Evolutionary conservation across 2,888 invertebrate genomes (phyloP).

Genomic region (Leptothorax acervorum): DNA sequence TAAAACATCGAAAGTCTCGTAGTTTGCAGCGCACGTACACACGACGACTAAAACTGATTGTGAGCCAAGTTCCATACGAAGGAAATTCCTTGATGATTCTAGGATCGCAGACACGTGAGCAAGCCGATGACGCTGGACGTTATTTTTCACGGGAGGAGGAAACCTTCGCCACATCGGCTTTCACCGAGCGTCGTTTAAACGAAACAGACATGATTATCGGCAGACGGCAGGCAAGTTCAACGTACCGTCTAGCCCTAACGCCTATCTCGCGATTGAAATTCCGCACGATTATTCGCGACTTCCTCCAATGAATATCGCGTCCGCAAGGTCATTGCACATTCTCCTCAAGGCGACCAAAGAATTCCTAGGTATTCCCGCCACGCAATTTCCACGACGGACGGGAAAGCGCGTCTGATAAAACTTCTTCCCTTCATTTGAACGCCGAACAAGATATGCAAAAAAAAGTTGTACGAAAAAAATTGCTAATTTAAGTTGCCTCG

Average conservation of each 20-base stretch:
- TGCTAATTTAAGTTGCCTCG: neutral
- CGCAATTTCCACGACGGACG: slow-evolving; percentile 26
- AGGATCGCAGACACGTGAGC: neutral
- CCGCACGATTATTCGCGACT: slow-evolving; percentile 58
- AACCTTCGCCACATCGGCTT: slow-evolving; percentile 20
- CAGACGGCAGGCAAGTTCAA: slow-evolving; percentile 42
- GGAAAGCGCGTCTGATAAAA: slow-evolving; percentile 22
- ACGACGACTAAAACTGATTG: neutral
- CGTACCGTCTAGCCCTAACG: slow-evolving; percentile 45
- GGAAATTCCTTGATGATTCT: neutral
- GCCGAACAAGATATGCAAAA: neutral
- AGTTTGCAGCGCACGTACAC: neutral
- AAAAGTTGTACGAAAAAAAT: neutral
- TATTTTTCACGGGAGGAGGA: neutral
- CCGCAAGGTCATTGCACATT: slow-evolving; percentile 59
- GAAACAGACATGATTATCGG: slow-evolving; percentile 32
- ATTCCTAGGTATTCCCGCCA: slow-evolving; percentile 36
- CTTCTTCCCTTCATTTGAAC: neutral
- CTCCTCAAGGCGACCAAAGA: slow-evolving; percentile 50
- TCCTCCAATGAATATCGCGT: slow-evolving; percentile 56
- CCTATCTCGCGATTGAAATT: slow-evolving; percentile 54
- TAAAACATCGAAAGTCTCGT: neutral
- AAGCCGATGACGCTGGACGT: neutral
- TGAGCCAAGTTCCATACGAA: neutral
- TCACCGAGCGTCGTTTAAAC: slow-evolving; percentile 33